Evolutionary conservation across 1,140 invertebrate genomes (phyloP).

Genomic region (Epicauta chinensis): DNA sequence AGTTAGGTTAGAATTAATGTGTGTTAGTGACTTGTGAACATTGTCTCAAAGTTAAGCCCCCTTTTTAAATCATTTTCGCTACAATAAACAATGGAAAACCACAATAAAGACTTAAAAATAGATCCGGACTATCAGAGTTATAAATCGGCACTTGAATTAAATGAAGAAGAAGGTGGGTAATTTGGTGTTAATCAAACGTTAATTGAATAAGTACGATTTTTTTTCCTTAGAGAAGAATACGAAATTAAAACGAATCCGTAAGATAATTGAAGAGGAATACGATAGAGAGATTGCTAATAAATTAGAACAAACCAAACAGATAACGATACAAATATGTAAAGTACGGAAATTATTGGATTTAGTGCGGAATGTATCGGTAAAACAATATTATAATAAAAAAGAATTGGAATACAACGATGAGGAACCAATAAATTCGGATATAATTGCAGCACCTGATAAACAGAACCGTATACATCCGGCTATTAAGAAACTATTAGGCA

Average conservation of each 20-base stretch:
- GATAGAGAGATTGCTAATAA: constrained; percentile 32
- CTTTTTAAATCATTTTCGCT: no score
- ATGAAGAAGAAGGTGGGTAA: constrained; percentile 32
- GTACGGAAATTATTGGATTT: constrained; percentile 61
- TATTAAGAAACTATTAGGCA: constrained; percentile 58
- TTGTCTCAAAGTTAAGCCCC: no score
- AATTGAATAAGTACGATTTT: not conserved
- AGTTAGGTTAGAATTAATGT: not conserved
- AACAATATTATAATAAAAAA: constrained; percentile 61
- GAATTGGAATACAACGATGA: constrained; percentile 46
- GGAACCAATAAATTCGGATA: constrained; percentile 15
- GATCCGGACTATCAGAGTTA: constrained; percentile 38
- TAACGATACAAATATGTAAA: constrained; percentile 54
- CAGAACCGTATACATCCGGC: constrained; percentile 68
- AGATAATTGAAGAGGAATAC: constrained; percentile 35
- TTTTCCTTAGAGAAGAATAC: constrained; percentile 27
- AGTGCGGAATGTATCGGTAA: constrained; percentile 61
- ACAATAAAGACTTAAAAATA: constrained; percentile 11
- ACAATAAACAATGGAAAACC: constrained; percentile 11
- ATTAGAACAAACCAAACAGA: constrained; percentile 42
- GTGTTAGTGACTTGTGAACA: no score
- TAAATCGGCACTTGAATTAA: constrained; percentile 27
- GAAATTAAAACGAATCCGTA: constrained; percentile 27
- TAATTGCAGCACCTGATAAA: not conserved
- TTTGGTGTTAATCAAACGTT: not conserved